Conservation (phyloP, 2,113 vertebrate genomes). For the Lepisosteus oculatus region DNA sequence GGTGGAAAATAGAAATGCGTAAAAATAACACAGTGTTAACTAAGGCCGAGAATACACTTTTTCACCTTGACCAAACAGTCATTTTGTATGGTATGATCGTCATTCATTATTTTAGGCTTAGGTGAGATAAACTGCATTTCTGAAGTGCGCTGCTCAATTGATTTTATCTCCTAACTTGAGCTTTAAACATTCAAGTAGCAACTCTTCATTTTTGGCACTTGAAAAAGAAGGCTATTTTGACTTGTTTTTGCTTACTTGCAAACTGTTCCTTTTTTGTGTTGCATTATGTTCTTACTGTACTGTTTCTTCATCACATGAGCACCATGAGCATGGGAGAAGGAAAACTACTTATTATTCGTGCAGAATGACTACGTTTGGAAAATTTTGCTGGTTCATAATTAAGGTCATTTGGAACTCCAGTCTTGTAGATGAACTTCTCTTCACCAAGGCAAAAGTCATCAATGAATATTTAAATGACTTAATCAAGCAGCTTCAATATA, state of each 20-base stretch:
- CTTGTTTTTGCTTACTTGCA: not conserved
- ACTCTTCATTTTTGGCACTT: not conserved
- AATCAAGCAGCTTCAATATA: conserved; percentile 47
- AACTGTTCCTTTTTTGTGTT: conserved; percentile 41
- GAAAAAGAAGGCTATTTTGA: not conserved
- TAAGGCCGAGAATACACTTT: conserved; percentile 6
- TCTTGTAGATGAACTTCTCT: conserved; percentile 2
- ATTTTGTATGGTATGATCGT: not conserved
- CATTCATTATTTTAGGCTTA: not conserved
- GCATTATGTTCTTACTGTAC: conserved; percentile 41
- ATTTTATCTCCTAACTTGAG: not conserved
- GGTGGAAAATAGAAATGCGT: not conserved
- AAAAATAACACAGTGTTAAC: not conserved
- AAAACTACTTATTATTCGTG: conserved; percentile 25
- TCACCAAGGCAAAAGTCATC: conserved; percentile 12
- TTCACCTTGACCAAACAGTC: not conserved
- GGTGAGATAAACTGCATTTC: not conserved
- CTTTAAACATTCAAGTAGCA: not conserved
- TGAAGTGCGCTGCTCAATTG: not conserved
- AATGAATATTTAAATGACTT: conserved; percentile 20
- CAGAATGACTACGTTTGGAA: not conserved
- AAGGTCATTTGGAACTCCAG: conserved; percentile 1
- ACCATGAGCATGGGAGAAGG: not conserved
- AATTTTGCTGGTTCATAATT: not conserved
- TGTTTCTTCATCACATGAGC: too few relatives aligned